Conservation (phyloP, 2,113 vertebrate genomes). For the Barbus barbus region DNA sequence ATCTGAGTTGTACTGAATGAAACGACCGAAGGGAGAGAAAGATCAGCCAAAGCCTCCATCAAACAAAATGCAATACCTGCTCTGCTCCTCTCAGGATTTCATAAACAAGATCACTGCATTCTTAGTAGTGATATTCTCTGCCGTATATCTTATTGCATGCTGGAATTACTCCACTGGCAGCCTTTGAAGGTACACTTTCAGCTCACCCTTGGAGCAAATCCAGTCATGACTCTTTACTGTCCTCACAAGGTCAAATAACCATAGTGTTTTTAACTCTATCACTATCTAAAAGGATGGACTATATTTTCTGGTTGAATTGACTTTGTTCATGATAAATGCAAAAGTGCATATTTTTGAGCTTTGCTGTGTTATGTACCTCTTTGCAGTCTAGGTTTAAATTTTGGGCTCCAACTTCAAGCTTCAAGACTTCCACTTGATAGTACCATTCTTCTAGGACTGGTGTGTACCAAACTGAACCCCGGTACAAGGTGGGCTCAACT, state of each 20-base stretch:
- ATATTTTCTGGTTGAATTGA: neutral
- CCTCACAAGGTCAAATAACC: constrained; percentile 6
- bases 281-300: neutral
- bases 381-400: constrained; percentile 90
- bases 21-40: constrained; percentile 21
- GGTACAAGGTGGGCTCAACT: constrained; percentile 83
- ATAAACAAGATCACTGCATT: constrained; percentile 29
- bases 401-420: constrained; percentile 88
- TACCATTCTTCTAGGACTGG: constrained; percentile 94
- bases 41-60: neutral
- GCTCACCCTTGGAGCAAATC: neutral
- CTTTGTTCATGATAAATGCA: neutral
- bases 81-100: constrained; percentile 43
- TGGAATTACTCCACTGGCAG: neutral
- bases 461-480: constrained; percentile 92
- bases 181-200: neutral
- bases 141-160: neutral
- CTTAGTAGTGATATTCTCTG: neutral
- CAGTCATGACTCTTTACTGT: neutral
- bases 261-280: neutral
- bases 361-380: constrained; percentile 77
- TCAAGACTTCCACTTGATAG: constrained; percentile 95
- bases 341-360: neutral
- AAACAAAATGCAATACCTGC: no score
- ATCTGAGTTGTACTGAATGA: constrained; percentile 89